phyloP scores from a whole-genome alignment of 1,140 invertebrate species.

The Oncopeltus fasciatus region DNA sequence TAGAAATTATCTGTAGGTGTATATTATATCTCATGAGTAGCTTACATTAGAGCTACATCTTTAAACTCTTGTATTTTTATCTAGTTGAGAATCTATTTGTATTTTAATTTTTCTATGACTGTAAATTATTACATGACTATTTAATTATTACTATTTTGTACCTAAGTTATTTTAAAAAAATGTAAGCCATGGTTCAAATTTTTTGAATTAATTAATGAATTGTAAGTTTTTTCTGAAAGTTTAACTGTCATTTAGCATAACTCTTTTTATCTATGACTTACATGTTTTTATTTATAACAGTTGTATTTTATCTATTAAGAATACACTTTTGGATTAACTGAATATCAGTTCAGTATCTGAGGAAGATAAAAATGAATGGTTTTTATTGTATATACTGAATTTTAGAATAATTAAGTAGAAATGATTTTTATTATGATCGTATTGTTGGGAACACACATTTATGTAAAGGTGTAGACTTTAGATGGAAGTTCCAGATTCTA shows the following conservation, averaged over 20 bases:
- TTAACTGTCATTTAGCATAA: background rate
- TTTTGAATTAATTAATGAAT: background rate
- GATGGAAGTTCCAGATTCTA: background rate
- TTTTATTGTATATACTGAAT: background rate
- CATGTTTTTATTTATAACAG: background rate
- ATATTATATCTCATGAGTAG: background rate
- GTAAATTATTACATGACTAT: conserved; percentile 2
- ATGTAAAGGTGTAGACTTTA: background rate
- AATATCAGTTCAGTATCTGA: background rate
- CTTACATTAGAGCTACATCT: background rate
- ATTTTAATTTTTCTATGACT: conserved; percentile 4
- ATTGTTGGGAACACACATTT: conserved; percentile 5
- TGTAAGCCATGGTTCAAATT: background rate
- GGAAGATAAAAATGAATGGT: background rate
- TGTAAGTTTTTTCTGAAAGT: background rate
- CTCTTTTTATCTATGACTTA: background rate
- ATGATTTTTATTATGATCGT: background rate
- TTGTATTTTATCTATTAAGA: background rate
- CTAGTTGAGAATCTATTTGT: background rate
- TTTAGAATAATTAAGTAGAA: background rate
- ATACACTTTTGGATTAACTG: background rate
- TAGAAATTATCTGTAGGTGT: background rate
- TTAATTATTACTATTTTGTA: background rate
- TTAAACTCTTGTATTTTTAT: background rate
- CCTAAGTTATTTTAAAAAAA: background rate